phyloP scores from a whole-genome alignment of 2,888 invertebrate genomes.

The Serrognathus titanus region DNA sequence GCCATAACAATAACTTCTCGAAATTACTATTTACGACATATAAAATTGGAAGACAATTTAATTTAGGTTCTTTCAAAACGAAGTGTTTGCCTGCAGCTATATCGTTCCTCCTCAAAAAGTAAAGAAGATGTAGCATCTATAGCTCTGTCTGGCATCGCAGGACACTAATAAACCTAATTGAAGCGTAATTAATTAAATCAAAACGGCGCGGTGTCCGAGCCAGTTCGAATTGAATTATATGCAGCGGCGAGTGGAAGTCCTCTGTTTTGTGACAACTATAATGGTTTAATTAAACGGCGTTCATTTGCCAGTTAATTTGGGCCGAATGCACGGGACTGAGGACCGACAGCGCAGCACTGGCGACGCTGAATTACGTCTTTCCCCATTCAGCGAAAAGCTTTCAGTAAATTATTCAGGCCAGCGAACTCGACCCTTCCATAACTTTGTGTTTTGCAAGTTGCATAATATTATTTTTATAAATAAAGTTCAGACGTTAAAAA shows the following conservation, averaged over 20 bases:
- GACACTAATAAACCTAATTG: constrained; percentile 33
- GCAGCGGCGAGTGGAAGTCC: constrained; percentile 28
- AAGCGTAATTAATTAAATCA: constrained; percentile 44
- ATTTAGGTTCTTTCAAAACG: no score
- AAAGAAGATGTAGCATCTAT: no score
- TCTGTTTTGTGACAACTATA: constrained; percentile 31
- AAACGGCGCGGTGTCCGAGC: constrained; percentile 35
- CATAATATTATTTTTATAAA: neutral
- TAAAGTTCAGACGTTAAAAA: neutral
- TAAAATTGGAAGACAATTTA: no score
- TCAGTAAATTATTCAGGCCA: neutral
- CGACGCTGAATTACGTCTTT: neutral
- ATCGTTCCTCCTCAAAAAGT: no score
- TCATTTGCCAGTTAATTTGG: constrained; percentile 25
- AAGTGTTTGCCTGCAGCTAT: no score
- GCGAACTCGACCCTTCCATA: no score
- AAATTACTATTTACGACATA: no score
- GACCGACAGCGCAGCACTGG: neutral
- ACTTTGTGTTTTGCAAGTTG: neutral
- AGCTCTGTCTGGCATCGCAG: neutral
- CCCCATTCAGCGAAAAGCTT: neutral
- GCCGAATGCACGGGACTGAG: constrained; percentile 4
- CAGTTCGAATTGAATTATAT: constrained; percentile 37
- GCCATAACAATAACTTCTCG: no score
- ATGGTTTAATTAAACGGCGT: constrained; percentile 30